Evolutionary conservation across 2,888 invertebrate species (phyloP), one percentile per base, ranked within the genome.

Genomic region (Agrochola macilenta): DNA sequence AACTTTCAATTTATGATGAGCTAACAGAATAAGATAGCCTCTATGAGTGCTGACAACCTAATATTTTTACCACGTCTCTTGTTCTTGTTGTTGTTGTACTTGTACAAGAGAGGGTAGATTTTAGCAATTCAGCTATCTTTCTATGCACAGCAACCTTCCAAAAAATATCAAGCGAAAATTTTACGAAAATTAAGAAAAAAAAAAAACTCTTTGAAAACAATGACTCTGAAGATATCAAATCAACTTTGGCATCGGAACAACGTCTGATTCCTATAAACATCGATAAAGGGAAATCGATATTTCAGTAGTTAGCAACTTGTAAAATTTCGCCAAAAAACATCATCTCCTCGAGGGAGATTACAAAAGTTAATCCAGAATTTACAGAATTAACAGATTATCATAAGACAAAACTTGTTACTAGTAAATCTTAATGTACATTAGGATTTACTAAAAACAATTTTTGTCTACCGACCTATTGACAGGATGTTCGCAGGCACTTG

Each of bases 241-340:
- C 66, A 46, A 78, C 83, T 76, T 81, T 82, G 30, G n/a, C 30
- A 30, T 30, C 30, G 30, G 30, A n/a, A 82, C 71, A 75, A 57
- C 69, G 54, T 80, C 84, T 64, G n/a, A 76, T 69, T 75, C 39
- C 30, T 39, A 68, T 39, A 63, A 64, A 74, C 76, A 66, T 70
- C 43, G 65, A 43, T 57, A 26, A 35, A 23, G 26, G 9, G 12
- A 70, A 75, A 74, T 83, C 75, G 71, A 81, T 78, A 78, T 75
- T 76, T 63, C 54, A 60, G 35, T 26, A 66, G 78, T 73, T 78
- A 66, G 54, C 54, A 46, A 78, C 60, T 73, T 61, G 54, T 46
- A 78, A 78, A 78, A 35, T 78, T 73, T 78, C 14, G 35, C 35
- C 30, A 72, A 54, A 71, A 60, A 66, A 66, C 73, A 78, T 72